These are phyloP conservation scores for Datnioides undecimradiatus DNA, from an alignment of 2,113 vertebrate species.

Conservation along the genomic window DNA sequence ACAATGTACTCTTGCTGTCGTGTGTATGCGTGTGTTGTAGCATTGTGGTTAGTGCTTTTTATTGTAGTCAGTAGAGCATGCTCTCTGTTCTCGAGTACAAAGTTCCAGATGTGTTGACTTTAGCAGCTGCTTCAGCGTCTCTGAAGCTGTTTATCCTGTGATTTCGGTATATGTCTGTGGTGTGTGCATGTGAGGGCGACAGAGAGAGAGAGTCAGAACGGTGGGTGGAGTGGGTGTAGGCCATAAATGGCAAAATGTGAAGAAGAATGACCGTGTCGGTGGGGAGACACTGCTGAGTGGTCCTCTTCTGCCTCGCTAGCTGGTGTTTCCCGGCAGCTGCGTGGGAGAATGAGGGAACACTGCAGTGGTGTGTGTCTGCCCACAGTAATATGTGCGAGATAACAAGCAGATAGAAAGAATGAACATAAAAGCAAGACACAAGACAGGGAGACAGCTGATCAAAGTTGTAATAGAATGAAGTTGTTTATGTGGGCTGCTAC, in stretches of 20 bases:
- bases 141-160: constrained; percentile 3
- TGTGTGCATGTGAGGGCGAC: background rate
- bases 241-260: constrained; percentile 56
- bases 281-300: constrained; percentile 26
- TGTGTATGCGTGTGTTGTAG: no score
- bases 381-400: background rate
- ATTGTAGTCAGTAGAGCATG: background rate
- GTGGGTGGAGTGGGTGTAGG: constrained; percentile 53
- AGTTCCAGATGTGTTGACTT: background rate
- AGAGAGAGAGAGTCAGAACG: background rate
- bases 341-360: constrained; percentile 48
- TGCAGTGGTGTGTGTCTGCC: constrained; percentile 2
- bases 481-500: background rate
- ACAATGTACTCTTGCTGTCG: no score
- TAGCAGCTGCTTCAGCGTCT: background rate
- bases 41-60: background rate
- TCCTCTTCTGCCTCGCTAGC: constrained; percentile 27
- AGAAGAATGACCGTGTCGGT: constrained; percentile 15
- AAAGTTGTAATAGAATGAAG: background rate
- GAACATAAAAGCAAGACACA: background rate
- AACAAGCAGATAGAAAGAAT: constrained; percentile 1
- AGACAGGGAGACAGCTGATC: background rate
- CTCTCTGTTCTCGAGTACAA: background rate
- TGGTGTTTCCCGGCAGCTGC: constrained; percentile 65
- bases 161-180: constrained; percentile 7